Percentiles rank a stretch among this genome's conserved stretches.
Evolutionary conservation across 2,113 vertebrate species (phyloP).

Genomic region (Sinocyclocheilus maitianheensis): DNA sequence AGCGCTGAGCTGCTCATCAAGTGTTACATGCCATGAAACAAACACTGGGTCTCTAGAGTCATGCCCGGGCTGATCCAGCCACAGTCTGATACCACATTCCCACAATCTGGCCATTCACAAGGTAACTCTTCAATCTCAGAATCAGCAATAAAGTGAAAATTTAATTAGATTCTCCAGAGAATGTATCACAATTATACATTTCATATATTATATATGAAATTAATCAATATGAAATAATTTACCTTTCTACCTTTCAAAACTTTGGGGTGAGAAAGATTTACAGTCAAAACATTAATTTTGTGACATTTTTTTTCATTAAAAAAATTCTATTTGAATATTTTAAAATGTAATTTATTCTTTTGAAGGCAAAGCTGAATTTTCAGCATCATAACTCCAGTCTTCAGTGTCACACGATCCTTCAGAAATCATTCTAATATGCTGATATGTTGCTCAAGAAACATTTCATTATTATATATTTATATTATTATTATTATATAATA

Average conservation of each 20-base stretch:
- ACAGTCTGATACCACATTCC: constrained; percentile 23
- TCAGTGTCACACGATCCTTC: not conserved
- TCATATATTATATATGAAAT: too few species aligned
- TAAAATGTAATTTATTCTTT: too few species aligned
- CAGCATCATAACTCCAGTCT: not conserved
- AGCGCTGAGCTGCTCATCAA: not conserved
- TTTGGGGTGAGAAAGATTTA: not conserved
- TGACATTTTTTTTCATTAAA: too few species aligned
- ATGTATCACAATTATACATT: not conserved
- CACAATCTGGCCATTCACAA: constrained; percentile 3
- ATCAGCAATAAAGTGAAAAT: not conserved
- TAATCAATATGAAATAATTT: too few species aligned
- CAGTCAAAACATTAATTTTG: not conserved
- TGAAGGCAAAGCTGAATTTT: too few species aligned
- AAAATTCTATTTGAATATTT: too few species aligned
- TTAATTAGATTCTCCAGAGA: constrained; percentile 30
- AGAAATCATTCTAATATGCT: not conserved
- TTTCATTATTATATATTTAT: too few species aligned
- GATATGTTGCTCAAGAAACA: too few species aligned
- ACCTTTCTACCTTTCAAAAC: not conserved
- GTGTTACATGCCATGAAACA: constrained; percentile 11
- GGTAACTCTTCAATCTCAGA: not conserved
- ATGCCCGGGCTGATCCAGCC: not conserved
- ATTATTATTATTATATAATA: too few species aligned
- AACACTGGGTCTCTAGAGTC: constrained; percentile 8